Base-by-base conservation (phyloP, 2,888 invertebrate species). In the Caenorhabditis japonica region DNA sequence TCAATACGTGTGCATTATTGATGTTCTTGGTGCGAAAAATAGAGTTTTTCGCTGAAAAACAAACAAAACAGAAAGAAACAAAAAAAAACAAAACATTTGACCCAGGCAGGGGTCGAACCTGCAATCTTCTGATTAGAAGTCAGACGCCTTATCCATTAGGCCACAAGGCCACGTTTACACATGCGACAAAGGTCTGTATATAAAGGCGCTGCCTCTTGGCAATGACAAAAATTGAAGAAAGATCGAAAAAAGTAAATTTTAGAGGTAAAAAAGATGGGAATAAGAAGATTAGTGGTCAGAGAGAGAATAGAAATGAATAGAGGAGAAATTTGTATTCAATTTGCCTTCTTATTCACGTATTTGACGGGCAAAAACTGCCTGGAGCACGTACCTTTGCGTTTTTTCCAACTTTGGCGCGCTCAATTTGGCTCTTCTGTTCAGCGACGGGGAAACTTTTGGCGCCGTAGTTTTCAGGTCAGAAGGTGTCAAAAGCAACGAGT, bases 51-150 rank as follows among this genome's bases (percentile, higher is more conserved):
- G n/a, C n/a, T n/a, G n/a, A n/a, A n/a, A n/a, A 10, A 38, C 49
- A 38, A 23, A 33, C 30, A 52, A 27, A 58, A 39, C 23, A 51
- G 21, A 49, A 38, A 38, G 19, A 52, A 27, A 58, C 30, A 21
- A 51, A 15, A 49, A 38, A 38, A 36, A 46, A 15, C 5, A 49
- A 39, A 64, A 46, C 7, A 4, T 58, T 51, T 51, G 55, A 58
- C 58, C 58, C 58, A 66, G 58, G 56, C 43, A 58, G 58, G 77
- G 69, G 30, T 81, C 81, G 81, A 81, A 81, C 79, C 81, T 76
- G 70, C 79, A 74, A 80, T 81, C 78, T 80, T 80, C 80, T 81
- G 81, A 81, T 81, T 82, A 82, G 82, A 82, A 82, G 82, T 82
- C 82, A 82, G 82, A 82, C 82, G 82, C 82, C 82, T 82, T 82